Percentiles rank a stretch among this genome's conserved stretches.
These are phyloP conservation scores for Labroides dimidiatus DNA, from an alignment of 2,797 vertebrate species.

Conservation along the genomic window DNA sequence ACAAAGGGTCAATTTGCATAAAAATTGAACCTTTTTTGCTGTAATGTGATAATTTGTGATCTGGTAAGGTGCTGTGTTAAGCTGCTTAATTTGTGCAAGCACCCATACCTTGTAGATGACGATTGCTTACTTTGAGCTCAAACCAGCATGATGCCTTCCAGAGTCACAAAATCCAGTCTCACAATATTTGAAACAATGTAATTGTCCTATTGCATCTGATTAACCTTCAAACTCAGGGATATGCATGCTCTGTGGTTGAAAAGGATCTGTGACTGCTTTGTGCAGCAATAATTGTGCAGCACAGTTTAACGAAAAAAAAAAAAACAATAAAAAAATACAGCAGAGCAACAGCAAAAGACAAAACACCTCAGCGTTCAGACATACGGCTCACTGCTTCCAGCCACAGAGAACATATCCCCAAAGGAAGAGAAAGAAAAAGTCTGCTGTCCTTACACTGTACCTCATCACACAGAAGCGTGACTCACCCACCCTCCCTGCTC, in stretches of 20 bases:
- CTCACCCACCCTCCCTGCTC: slow-evolving; percentile 64
- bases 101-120: not conserved
- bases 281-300: not conserved
- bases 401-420: slow-evolving; percentile 45
- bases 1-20: not conserved
- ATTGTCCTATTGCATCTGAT: not conserved
- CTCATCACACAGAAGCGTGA: slow-evolving; percentile 72
- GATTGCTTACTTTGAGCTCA: too few species aligned
- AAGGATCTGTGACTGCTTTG: not conserved
- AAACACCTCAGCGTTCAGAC: not conserved
- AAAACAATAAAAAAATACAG: not conserved
- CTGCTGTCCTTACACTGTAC: slow-evolving; percentile 73
- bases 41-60: not conserved
- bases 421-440: slow-evolving; percentile 50
- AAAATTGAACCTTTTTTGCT: not conserved
- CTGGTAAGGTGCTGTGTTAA: not conserved
- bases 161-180: not conserved
- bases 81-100: not conserved
- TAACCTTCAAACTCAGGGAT: not conserved
- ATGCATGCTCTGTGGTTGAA: slow-evolving; percentile 4
- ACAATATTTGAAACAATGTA: not conserved
- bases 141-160: not conserved
- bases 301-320: slow-evolving; percentile 13
- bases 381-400: slow-evolving; percentile 20
- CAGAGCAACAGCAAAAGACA: not conserved